Evolutionary conservation across 1,140 invertebrate genomes (phyloP).

Genomic region (Heliconius himera): DNA sequence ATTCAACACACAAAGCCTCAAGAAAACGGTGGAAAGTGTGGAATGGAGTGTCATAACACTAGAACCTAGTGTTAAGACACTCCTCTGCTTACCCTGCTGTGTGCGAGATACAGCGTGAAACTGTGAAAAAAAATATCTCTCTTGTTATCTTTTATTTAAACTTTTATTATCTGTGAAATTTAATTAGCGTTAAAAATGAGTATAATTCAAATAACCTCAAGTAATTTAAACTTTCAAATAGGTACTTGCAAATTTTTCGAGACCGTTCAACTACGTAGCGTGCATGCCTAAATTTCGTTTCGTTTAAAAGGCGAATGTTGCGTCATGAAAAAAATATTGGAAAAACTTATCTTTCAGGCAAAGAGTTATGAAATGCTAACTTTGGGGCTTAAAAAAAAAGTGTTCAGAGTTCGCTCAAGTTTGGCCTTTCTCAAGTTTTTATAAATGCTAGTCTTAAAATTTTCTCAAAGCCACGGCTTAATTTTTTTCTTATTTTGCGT

Average conservation of each 20-base stretch:
- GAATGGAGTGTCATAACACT: no score
- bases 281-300: constrained; percentile 20
- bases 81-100: no score
- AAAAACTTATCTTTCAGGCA: constrained; percentile 31
- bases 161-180: neutral
- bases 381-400: constrained; percentile 30
- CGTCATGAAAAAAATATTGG: constrained; percentile 15
- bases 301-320: constrained; percentile 21
- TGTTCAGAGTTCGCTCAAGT: constrained; percentile 20
- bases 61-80: no score
- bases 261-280: neutral
- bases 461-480: constrained; percentile 29
- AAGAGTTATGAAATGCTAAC: constrained; percentile 31
- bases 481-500: constrained; percentile 31
- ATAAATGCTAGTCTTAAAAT: constrained; percentile 33
- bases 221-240: neutral
- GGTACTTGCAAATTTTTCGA: neutral
- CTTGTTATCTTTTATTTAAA: neutral
- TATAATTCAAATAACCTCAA: neutral
- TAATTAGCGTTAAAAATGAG: neutral
- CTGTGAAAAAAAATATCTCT: no score
- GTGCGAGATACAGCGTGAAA: no score
- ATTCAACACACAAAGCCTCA: no score
- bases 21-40: no score
- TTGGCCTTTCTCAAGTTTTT: constrained; percentile 16